A percentile compares a stretch with the other conserved stretches of the same genome.
Evolutionary conservation across 2,797 vertebrate genomes (phyloP).

Genomic region (Schizopygopsis pylzovi): DNA sequence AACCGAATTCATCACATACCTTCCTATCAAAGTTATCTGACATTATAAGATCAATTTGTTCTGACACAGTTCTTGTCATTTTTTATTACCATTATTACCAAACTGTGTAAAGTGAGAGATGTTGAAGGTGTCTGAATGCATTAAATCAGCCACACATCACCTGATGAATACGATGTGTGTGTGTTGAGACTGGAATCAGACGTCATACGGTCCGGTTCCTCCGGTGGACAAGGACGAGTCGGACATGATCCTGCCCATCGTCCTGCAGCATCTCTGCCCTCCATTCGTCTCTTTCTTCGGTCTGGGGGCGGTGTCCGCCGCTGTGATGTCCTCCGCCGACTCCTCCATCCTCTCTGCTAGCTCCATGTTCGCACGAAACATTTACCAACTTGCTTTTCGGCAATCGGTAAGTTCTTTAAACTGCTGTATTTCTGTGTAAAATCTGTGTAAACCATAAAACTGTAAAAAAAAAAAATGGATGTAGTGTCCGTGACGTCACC

Average conservation of each 20-base stretch:
- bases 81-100: no score
- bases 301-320: constrained; percentile 94
- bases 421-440: not conserved
- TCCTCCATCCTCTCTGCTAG: constrained; percentile 98
- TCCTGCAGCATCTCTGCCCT: constrained; percentile 94
- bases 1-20: no score
- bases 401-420: constrained; percentile 85
- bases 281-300: constrained; percentile 94
- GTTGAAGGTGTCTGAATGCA: no score
- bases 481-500: no score
- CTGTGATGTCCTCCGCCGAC: constrained; percentile 98
- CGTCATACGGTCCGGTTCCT: constrained; percentile 80
- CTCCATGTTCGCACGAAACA: constrained; percentile 98
- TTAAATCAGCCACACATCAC: not conserved
- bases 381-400: constrained; percentile 94
- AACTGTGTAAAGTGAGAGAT: no score
- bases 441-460: not conserved
- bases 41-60: no score
- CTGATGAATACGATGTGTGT: not conserved
- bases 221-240: constrained; percentile 87
- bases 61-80: no score
- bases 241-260: constrained; percentile 97
- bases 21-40: no score
- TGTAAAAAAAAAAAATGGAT: no score
- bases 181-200: constrained; percentile 91